A percentile compares a stretch with the other conserved stretches of the same genome.
Conservation (phyloP, 2,113 vertebrate species). For the Lates calcarifer region DNA sequence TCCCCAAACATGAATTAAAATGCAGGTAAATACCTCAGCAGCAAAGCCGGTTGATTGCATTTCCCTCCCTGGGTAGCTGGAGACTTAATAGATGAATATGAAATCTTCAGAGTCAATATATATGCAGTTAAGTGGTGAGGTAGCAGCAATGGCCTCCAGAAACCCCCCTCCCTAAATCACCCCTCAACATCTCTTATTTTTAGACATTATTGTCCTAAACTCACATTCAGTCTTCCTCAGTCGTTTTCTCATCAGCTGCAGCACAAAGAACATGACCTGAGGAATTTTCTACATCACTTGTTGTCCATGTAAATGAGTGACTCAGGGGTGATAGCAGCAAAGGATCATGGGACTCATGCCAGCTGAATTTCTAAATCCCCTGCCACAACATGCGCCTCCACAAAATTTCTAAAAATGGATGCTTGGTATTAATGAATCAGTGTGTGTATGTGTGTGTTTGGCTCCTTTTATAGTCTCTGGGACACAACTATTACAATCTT, state of each 20-base stretch:
- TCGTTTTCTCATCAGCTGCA: constrained; percentile 23
- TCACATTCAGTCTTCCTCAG: constrained; percentile 19
- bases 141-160: constrained; percentile 64
- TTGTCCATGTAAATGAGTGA: constrained; percentile 43
- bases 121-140: constrained; percentile 77
- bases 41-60: constrained; percentile 77
- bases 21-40: constrained; percentile 78
- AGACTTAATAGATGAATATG: constrained; percentile 79
- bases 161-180: constrained; percentile 54
- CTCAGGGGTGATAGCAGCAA: constrained; percentile 18
- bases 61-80: constrained; percentile 66
- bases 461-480: not conserved
- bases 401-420: constrained; percentile 9
- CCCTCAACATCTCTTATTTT: constrained; percentile 22
- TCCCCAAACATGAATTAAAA: constrained; percentile 77
- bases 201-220: constrained; percentile 33
- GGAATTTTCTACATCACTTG: constrained; percentile 35
- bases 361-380: constrained; percentile 10
- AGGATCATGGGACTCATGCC: constrained; percentile 22
- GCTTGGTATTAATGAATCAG: not conserved
- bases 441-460: not conserved
- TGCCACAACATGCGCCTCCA: not conserved
- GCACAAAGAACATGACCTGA: not conserved
- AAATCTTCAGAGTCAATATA: constrained; percentile 82
- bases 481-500: not conserved